Conservation (phyloP, 2,888 invertebrate species). For the Lypha dubia region DNA sequence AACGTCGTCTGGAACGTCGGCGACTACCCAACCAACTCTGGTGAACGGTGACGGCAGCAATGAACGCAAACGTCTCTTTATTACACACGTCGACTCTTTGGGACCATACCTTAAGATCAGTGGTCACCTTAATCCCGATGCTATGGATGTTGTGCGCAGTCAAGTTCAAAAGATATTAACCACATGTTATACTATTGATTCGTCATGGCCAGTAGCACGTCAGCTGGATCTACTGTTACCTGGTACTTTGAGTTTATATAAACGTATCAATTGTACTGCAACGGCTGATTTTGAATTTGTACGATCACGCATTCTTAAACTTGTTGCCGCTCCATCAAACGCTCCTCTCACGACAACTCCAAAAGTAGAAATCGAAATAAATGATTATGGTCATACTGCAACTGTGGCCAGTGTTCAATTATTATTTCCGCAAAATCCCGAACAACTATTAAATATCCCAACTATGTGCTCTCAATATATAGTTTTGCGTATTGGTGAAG, state of each 20-base stretch:
- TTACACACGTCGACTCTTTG: conserved; percentile 88
- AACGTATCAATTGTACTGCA: conserved; percentile 82
- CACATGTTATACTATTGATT: conserved; percentile 78
- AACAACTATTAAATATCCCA: conserved; percentile 78
- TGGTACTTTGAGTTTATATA: conserved; percentile 79
- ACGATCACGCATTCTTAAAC: conserved; percentile 82
- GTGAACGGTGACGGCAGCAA: conserved; percentile 57
- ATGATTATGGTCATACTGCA: conserved; percentile 88
- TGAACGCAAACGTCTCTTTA: conserved; percentile 70
- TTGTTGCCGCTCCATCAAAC: conserved; percentile 62
- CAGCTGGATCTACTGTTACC: conserved; percentile 77
- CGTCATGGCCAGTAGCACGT: conserved; percentile 77
- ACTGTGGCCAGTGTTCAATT: conserved; percentile 85
- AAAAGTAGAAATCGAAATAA: conserved; percentile 87
- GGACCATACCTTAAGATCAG: conserved; percentile 89
- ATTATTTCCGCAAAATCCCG: conserved; percentile 79
- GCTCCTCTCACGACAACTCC: conserved; percentile 84
- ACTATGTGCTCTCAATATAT: conserved; percentile 79
- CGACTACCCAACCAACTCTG: conserved; percentile 38
- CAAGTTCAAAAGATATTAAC: conserved; percentile 79
- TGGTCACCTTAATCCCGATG: conserved; percentile 85
- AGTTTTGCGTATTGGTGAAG: conserved; percentile 80
- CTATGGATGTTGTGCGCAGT: conserved; percentile 78
- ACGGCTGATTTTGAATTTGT: conserved; percentile 79
- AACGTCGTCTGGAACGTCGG: conserved; percentile 50